Conservation (phyloP, 2,888 invertebrate species). For the Eledone cirrhosa region DNA sequence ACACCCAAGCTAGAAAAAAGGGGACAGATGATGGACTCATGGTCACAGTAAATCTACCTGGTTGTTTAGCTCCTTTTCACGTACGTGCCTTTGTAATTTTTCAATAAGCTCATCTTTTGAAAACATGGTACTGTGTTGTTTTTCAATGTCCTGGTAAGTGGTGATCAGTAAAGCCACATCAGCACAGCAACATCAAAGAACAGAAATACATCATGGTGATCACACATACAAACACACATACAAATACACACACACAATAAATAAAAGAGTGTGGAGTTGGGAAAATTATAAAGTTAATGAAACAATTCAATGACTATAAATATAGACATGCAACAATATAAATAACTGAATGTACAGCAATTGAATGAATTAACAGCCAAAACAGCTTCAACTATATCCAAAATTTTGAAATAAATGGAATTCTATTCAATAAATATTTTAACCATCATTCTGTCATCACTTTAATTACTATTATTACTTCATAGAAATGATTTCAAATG, state of each 20-base stretch:
- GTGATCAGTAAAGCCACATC: constrained; percentile 17
- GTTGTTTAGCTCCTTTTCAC: constrained; percentile 37
- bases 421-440: too few species aligned
- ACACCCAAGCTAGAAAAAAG: constrained; percentile 2
- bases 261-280: too few species aligned
- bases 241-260: too few species aligned
- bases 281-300: too few species aligned
- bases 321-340: constrained; percentile 10
- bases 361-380: neutral
- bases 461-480: too few species aligned
- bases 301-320: too few species aligned
- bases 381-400: too few species aligned
- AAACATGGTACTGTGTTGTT: constrained; percentile 36
- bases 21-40: neutral
- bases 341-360: neutral
- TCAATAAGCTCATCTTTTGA: constrained; percentile 36
- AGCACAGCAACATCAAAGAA: constrained; percentile 24
- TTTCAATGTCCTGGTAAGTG: constrained; percentile 34
- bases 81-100: constrained; percentile 35
- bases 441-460: too few species aligned
- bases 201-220: neutral
- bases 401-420: too few species aligned
- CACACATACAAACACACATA: constrained; percentile 27
- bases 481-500: too few species aligned
- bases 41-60: constrained; percentile 35